phyloP scores from a whole-genome alignment of 2,113 vertebrate species.

The Equus quagga region DNA sequence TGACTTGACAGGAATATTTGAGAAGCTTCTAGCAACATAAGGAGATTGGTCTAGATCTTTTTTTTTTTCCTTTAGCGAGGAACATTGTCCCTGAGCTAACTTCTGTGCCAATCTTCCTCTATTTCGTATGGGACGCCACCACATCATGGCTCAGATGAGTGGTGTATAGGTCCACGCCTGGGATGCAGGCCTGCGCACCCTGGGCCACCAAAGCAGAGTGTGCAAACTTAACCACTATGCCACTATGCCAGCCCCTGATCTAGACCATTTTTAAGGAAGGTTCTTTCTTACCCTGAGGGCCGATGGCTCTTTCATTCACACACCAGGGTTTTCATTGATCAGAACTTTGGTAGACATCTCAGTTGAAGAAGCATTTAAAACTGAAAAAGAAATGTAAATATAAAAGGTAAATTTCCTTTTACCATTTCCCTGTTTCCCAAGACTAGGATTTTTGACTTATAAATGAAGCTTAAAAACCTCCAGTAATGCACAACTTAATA shows the following conservation, averaged over 20 bases:
- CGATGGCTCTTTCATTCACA: not conserved
- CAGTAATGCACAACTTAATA: not conserved
- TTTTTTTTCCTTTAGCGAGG: too few relatives aligned
- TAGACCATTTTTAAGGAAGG: not conserved
- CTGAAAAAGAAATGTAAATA: not conserved
- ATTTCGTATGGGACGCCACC: too few relatives aligned
- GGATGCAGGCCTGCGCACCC: too few relatives aligned
- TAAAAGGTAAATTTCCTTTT: not conserved
- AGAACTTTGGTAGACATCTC: not conserved
- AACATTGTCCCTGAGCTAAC: too few relatives aligned
- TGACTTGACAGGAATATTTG: not conserved
- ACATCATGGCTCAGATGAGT: too few relatives aligned
- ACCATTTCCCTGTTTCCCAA: not conserved
- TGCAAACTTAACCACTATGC: too few relatives aligned
- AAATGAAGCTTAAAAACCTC: conserved; percentile 15
- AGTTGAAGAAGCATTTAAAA: not conserved
- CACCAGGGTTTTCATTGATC: not conserved
- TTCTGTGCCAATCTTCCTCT: too few relatives aligned
- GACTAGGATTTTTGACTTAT: conserved; percentile 27
- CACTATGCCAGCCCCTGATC: not conserved
- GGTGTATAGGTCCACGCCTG: too few relatives aligned
- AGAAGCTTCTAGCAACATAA: not conserved
- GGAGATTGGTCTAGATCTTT: not conserved
- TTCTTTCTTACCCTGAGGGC: not conserved
- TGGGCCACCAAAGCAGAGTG: too few relatives aligned